Conservation (phyloP, 2,113 vertebrate species). For the Marmota monax region DNA sequence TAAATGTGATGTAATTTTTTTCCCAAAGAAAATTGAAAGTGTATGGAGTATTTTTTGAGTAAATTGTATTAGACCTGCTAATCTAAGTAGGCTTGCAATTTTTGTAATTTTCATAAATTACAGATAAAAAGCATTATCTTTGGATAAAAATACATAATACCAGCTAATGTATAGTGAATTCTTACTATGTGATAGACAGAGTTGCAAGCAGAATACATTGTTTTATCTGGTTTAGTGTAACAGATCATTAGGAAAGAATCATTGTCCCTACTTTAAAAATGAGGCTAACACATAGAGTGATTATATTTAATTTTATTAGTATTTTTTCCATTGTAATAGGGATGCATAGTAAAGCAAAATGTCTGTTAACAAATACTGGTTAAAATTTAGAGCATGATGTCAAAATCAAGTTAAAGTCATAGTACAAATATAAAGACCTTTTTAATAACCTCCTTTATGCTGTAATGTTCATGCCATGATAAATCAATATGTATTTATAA, state of each 20-base stretch:
- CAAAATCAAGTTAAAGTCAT: slow-evolving; percentile 33
- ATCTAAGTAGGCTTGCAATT: slow-evolving; percentile 51
- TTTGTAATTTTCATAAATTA: slow-evolving; percentile 35
- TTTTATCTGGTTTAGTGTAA: not conserved
- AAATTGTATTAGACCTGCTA: slow-evolving; percentile 41
- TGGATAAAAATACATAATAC: slow-evolving; percentile 9
- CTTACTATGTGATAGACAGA: not conserved
- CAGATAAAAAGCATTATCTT: slow-evolving; percentile 42
- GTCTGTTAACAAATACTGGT: not conserved
- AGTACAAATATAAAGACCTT: not conserved
- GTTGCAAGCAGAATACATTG: not conserved
- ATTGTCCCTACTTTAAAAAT: slow-evolving; percentile 14
- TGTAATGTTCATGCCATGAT: not conserved
- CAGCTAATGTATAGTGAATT: slow-evolving; percentile 7
- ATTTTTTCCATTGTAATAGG: not conserved
- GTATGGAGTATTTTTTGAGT: slow-evolving; percentile 34
- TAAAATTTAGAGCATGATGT: slow-evolving; percentile 44
- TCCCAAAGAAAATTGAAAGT: slow-evolving; percentile 41
- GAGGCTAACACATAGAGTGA: not conserved
- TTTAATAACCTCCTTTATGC: not conserved
- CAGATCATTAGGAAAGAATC: not conserved
- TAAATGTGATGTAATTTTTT: not conserved
- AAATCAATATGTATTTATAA: slow-evolving; percentile 23
- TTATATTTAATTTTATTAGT: not conserved
- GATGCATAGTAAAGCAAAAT: not conserved